A percentile compares a stretch with the other conserved stretches of the same genome.
Conservation (phyloP, 2,888 invertebrate species). For the Folsomia manolachei region DNA sequence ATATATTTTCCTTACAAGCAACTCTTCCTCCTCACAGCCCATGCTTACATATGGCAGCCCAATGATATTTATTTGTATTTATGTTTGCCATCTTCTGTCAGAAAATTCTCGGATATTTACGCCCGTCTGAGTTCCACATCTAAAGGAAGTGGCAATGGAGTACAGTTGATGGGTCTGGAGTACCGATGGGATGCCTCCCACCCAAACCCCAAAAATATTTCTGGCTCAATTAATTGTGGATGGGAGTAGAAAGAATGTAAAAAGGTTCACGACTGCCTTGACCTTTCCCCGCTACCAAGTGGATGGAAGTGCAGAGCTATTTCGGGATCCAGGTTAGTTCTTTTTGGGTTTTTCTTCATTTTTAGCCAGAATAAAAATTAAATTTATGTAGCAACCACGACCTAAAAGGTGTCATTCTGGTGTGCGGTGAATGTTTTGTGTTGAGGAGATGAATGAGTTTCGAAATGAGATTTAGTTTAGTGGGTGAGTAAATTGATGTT, state of each 20-base stretch:
- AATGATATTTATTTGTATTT: constrained; percentile 17
- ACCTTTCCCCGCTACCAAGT: background rate
- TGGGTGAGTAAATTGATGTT: constrained; percentile 12
- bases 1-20: background rate
- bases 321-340: background rate
- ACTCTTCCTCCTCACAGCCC: background rate
- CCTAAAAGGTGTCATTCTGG: too few species aligned
- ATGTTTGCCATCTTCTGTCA: constrained; percentile 8
- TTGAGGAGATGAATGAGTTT: background rate
- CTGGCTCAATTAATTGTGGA: background rate
- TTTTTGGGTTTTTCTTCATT: too few species aligned
- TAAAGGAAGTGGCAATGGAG: constrained; percentile 33
- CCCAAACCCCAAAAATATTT: background rate
- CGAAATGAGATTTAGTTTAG: background rate
- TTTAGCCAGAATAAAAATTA: background rate
- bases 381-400: too few species aligned
- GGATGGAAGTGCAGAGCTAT: background rate
- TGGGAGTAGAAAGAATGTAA: background rate
- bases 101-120: constrained; percentile 44
- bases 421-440: too few species aligned
- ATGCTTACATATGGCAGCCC: background rate
- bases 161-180: constrained; percentile 37
- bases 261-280: background rate
- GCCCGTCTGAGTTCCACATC: constrained; percentile 38
- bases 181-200: constrained; percentile 43